A percentile compares a stretch with the other conserved stretches of the same genome.
These are phyloP conservation scores for Zapus hudsonius DNA, from an alignment of 2,113 vertebrate species.

Conservation along the genomic window DNA sequence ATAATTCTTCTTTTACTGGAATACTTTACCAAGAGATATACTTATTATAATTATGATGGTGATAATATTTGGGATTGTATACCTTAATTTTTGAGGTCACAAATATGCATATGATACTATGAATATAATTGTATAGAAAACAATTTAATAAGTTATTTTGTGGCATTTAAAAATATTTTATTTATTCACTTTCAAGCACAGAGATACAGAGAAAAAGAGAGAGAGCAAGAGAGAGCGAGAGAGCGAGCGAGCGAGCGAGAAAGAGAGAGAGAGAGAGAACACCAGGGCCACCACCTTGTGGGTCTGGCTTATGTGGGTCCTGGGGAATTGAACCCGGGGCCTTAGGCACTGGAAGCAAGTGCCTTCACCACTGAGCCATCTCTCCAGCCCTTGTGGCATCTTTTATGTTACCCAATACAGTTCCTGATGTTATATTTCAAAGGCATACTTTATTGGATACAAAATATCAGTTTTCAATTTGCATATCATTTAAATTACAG, in stretches of 20 bases:
- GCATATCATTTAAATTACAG: background rate
- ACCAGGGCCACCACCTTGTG: too few relatives aligned
- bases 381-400: background rate
- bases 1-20: background rate
- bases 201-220: too few relatives aligned
- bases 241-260: too few relatives aligned
- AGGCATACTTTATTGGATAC: background rate
- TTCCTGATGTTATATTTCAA: too few relatives aligned
- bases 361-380: too few relatives aligned
- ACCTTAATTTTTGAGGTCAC: background rate
- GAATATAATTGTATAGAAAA: background rate
- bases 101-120: background rate
- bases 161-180: too few relatives aligned
- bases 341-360: too few relatives aligned
- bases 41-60: background rate
- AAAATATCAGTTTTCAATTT: background rate
- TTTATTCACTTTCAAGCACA: too few relatives aligned
- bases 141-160: background rate
- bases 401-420: background rate
- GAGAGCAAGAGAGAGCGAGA: too few relatives aligned
- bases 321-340: too few relatives aligned
- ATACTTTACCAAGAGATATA: background rate
- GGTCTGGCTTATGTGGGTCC: too few relatives aligned
- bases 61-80: background rate
- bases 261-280: too few relatives aligned